Evolutionary conservation across 1,140 invertebrate species (phyloP).

Genomic region (Pogonomyrmex barbatus): DNA sequence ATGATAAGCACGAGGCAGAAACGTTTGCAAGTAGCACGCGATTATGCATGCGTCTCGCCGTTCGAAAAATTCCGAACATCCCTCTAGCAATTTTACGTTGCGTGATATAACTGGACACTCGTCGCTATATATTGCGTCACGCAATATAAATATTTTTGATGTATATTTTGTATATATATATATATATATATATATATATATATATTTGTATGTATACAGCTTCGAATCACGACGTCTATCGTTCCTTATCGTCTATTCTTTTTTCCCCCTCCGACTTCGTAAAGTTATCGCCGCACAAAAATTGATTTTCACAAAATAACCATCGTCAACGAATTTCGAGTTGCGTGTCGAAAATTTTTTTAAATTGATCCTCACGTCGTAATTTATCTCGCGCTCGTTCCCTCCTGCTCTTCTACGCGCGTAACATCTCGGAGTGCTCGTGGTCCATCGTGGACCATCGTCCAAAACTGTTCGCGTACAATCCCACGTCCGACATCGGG

Average conservation of each 20-base stretch:
- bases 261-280: not conserved
- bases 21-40: not conserved
- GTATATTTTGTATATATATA: not conserved
- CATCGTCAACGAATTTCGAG: not conserved
- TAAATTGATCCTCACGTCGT: not conserved
- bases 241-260: not conserved
- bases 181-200: too few species aligned
- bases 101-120: slow-evolving; percentile 9
- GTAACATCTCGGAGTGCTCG: not conserved
- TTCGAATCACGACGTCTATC: slow-evolving; percentile 2
- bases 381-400: not conserved
- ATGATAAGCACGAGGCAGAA: not conserved
- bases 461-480: not conserved
- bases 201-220: not conserved
- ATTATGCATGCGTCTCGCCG: not conserved
- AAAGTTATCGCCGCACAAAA: not conserved
- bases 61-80: not conserved
- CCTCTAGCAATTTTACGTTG: not conserved
- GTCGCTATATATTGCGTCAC: slow-evolving; percentile 26
- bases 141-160: slow-evolving; percentile 24
- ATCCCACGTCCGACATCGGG: slow-evolving; percentile 70
- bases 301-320: not conserved
- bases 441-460: not conserved
- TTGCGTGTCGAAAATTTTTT: not conserved
- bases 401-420: not conserved